Conservation (phyloP, 1,140 invertebrate genomes). For the Orussus abietinus region DNA sequence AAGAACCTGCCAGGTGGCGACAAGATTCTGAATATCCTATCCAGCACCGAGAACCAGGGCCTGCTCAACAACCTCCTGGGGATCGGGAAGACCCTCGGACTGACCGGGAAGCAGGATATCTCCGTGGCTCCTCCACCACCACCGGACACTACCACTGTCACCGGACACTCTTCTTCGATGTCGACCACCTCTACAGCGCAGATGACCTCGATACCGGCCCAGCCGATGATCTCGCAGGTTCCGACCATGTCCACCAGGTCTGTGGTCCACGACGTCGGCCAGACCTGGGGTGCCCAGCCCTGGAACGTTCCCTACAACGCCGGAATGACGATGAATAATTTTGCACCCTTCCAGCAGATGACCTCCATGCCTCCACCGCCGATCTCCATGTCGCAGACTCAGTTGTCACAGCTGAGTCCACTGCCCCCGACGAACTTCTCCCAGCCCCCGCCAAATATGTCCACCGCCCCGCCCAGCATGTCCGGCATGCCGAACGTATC, state of each 20-base stretch:
- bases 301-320: slow-evolving; percentile 44
- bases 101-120: slow-evolving; percentile 40
- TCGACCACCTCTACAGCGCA: no score
- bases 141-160: no score
- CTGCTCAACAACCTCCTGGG: slow-evolving; percentile 49
- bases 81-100: slow-evolving; percentile 49
- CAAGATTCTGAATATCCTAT: slow-evolving; percentile 48
- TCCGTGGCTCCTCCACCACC: slow-evolving; percentile 11
- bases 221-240: no score
- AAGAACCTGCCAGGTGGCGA: slow-evolving; percentile 43
- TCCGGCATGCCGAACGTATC: no score
- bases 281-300: slow-evolving; percentile 41
- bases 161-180: no score
- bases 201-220: no score
- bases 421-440: slow-evolving; percentile 23
- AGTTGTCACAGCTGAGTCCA: background rate
- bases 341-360: slow-evolving; percentile 13
- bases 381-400: slow-evolving; percentile 5
- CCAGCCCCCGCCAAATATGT: slow-evolving; percentile 26
- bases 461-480: slow-evolving; percentile 9
- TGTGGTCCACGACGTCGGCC: no score
- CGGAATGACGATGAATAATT: slow-evolving; percentile 21
- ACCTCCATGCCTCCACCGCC: slow-evolving; percentile 7
- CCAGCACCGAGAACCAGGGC: slow-evolving; percentile 48
- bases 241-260: no score